Percentiles rank a stretch among this genome's conserved stretches.
Conservation (phyloP, 35 echinoderm and acorn worm species). For the Amphiura filiformis region DNA sequence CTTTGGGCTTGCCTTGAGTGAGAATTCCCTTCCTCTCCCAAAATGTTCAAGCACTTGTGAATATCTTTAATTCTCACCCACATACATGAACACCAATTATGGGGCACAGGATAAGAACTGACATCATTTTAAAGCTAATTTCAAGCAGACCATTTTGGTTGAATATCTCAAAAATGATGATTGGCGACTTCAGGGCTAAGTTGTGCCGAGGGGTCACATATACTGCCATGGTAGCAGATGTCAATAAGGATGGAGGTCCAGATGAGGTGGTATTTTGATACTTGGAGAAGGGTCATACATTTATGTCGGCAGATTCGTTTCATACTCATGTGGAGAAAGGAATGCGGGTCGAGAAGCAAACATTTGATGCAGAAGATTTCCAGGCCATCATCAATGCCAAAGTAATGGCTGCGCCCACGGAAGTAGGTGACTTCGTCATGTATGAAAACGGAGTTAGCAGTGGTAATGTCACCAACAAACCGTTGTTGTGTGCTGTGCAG, state of each 20-base stretch:
- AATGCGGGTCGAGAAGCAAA: neutral
- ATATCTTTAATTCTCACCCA: too few relatives aligned
- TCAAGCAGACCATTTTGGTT: too few relatives aligned
- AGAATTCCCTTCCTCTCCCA: too few relatives aligned
- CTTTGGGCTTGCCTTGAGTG: too few relatives aligned
- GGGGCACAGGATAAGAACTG: neutral
- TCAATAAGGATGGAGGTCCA: neutral
- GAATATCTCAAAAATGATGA: too few relatives aligned
- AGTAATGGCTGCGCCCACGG: neutral
- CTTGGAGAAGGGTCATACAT: neutral
- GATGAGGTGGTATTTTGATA: neutral
- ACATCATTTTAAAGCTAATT: too few relatives aligned
- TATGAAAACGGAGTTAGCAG: neutral
- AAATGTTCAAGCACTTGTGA: too few relatives aligned
- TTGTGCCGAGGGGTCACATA: too few relatives aligned
- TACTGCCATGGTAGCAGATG: neutral
- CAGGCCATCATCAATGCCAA: neutral
- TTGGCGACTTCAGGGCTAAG: too few relatives aligned
- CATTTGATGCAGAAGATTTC: neutral
- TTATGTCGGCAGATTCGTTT: neutral
- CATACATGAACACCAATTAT: too few relatives aligned
- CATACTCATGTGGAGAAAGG: neutral
- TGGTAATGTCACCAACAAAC: neutral
- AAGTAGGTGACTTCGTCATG: neutral
- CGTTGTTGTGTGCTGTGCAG: neutral